A percentile compares a stretch with the other conserved stretches of the same genome.
These are phyloP conservation scores for Catalaphyllia jardinei DNA, from an alignment of 64 coral and sea anemone genomes.

Conservation along the genomic window DNA sequence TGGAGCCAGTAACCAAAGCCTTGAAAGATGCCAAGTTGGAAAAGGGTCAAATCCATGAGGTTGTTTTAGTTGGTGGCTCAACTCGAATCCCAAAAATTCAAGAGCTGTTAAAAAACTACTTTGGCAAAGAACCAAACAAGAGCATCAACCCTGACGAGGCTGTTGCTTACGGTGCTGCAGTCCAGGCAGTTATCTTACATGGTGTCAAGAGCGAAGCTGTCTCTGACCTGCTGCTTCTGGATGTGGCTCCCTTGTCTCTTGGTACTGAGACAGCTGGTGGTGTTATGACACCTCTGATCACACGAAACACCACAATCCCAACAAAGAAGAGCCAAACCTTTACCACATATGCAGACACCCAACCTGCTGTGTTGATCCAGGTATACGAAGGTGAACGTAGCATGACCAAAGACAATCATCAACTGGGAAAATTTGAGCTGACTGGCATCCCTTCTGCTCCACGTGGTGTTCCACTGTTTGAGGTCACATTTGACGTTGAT, in stretches of 20 bases:
- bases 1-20: conserved; percentile 62
- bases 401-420: no score
- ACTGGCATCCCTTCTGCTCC: no score
- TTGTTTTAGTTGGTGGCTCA: conserved; percentile 72
- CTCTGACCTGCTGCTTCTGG: conserved; percentile 62
- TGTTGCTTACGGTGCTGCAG: conserved; percentile 68
- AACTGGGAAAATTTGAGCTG: no score
- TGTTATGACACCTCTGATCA: conserved; percentile 68
- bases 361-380: conserved; percentile 52
- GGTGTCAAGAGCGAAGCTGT: conserved; percentile 54
- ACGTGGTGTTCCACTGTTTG: background rate
- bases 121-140: conserved; percentile 66
- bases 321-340: conserved; percentile 37
- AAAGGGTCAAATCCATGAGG: conserved; percentile 56
- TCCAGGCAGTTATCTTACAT: conserved; percentile 67
- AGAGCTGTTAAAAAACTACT: conserved; percentile 49
- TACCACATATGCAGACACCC: conserved; percentile 69
- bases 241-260: conserved; percentile 59
- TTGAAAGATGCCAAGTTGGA: conserved; percentile 61
- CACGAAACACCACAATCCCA: conserved; percentile 53
- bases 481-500: background rate
- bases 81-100: conserved; percentile 75
- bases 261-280: conserved; percentile 57
- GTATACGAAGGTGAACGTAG: conserved; percentile 49
- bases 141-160: conserved; percentile 82